A percentile compares a stretch with the other conserved stretches of the same genome.
phyloP scores from a whole-genome alignment of 2,113 vertebrate genomes.

The Leiothrix lutea region DNA sequence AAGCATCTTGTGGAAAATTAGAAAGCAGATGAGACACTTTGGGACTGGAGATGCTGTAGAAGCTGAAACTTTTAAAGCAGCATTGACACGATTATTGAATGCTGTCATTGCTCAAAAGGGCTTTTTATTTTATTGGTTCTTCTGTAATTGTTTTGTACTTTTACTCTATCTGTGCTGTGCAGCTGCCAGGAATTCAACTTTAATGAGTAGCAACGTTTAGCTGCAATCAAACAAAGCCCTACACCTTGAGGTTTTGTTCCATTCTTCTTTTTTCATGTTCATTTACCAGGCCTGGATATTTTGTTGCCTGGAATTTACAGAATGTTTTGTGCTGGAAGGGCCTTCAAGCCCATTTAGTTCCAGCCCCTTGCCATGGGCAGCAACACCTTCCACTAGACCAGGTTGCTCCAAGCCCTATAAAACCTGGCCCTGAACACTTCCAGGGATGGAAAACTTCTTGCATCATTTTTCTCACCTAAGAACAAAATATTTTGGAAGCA shows the following conservation, averaged over 20 bases:
- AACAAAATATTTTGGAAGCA: not conserved
- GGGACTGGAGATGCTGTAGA: slow-evolving; percentile 61
- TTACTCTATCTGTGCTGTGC: not conserved
- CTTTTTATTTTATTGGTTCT: slow-evolving; percentile 57
- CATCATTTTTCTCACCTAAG: not conserved
- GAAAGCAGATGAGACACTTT: slow-evolving; percentile 76
- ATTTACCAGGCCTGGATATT: not conserved
- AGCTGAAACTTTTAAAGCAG: slow-evolving; percentile 67
- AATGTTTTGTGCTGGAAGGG: not conserved
- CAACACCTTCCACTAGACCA: not conserved
- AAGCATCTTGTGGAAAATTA: slow-evolving; percentile 79
- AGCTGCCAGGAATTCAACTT: not conserved
- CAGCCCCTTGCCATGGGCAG: not conserved
- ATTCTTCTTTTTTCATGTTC: not conserved
- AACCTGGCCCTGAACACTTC: not conserved
- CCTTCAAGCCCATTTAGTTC: not conserved
- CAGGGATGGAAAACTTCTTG: not conserved
- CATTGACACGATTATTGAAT: slow-evolving; percentile 62
- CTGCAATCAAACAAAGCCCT: not conserved
- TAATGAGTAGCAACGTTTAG: not conserved
- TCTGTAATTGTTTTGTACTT: slow-evolving; percentile 28
- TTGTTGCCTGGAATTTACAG: not conserved
- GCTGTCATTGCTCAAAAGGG: slow-evolving; percentile 34
- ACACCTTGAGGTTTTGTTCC: not conserved
- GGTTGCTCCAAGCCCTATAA: not conserved